A percentile compares a stretch with the other conserved stretches of the same genome.
Evolutionary conservation across 2,113 vertebrate species (phyloP).

Genomic region (Caloenas nicobarica): DNA sequence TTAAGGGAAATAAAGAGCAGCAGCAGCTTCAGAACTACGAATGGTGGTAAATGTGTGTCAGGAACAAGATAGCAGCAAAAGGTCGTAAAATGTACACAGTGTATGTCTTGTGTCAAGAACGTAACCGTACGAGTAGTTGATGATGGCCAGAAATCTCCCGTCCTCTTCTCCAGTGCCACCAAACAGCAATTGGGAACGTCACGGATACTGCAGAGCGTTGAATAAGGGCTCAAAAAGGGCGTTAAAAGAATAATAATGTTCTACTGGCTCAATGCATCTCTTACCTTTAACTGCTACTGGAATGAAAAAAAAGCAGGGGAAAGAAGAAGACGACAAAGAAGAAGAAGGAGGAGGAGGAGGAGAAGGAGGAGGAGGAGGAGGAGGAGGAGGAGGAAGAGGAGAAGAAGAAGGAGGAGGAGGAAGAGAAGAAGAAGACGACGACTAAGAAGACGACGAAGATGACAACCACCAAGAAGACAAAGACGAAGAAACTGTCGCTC

Average conservation of each 20-base stretch:
- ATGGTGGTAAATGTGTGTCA: rapidly evolving
- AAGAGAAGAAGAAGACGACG: too few relatives aligned
- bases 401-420: too few relatives aligned
- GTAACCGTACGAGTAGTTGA: rapidly evolving
- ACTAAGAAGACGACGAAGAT: too few relatives aligned
- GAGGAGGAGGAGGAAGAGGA: too few relatives aligned
- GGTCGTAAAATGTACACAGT: background rate
- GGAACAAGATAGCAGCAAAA: background rate
- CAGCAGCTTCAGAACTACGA: background rate
- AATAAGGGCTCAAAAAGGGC: background rate
- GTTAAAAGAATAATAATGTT: background rate
- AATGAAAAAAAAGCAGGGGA: background rate
- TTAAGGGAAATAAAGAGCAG: background rate
- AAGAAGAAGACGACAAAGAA: background rate
- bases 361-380: too few relatives aligned
- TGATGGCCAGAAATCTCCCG: background rate
- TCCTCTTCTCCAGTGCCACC: background rate
- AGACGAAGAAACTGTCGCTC: rapidly evolving
- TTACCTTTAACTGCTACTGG: background rate
- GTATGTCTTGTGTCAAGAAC: background rate
- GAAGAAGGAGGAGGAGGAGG: too few relatives aligned
- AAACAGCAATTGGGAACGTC: background rate
- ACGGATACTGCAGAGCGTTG: rapidly evolving
- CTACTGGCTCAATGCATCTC: background rate
- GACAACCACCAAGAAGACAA: too few relatives aligned